Evolutionary conservation across 2,113 vertebrate genomes (phyloP).

Genomic region (Lepus europaeus): DNA sequence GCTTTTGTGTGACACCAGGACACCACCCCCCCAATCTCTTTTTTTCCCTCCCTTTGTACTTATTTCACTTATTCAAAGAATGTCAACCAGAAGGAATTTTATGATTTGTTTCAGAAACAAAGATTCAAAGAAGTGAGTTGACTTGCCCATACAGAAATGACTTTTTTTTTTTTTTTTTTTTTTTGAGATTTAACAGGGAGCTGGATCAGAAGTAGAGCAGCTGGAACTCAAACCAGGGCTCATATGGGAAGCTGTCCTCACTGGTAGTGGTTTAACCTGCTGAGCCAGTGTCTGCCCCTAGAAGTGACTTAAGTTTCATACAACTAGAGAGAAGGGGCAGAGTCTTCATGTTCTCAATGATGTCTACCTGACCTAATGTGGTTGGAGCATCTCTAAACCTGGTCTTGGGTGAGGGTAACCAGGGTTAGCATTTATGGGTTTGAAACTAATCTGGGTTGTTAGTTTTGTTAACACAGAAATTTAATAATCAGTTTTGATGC

Average conservation of each 20-base stretch:
- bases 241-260: no score
- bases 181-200: no score
- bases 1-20: neutral
- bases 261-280: no score
- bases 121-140: slow-evolving; percentile 57
- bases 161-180: no score
- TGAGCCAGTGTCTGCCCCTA: neutral
- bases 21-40: neutral
- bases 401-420: no score
- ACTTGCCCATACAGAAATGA: neutral
- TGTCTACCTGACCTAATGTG: neutral
- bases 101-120: slow-evolving; percentile 47
- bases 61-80: slow-evolving; percentile 33
- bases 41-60: slow-evolving; percentile 47
- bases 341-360: slow-evolving; percentile 50
- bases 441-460: neutral
- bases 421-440: no score
- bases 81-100: slow-evolving; percentile 5
- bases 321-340: slow-evolving; percentile 25
- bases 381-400: neutral
- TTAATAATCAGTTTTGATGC: neutral
- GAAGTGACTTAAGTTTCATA: slow-evolving; percentile 44
- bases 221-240: no score
- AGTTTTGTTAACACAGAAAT: slow-evolving; percentile 49
- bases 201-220: no score